Conservation (phyloP, 1,140 invertebrate species). For the Chironomus tepperi region DNA sequence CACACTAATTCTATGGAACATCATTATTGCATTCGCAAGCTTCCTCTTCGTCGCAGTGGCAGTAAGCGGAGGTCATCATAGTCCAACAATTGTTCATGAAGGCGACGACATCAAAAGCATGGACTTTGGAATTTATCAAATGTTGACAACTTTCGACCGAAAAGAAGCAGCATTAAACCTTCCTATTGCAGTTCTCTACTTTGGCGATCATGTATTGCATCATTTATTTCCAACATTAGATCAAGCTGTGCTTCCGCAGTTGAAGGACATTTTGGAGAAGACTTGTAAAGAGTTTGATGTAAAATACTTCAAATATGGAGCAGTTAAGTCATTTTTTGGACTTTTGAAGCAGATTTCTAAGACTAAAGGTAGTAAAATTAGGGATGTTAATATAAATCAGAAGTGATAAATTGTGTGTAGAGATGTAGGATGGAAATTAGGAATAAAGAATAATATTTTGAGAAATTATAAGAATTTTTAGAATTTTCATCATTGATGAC, state of each 20-base stretch:
- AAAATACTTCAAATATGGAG: slow-evolving; percentile 30
- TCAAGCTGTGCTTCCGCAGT: slow-evolving; percentile 56
- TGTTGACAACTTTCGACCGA: neutral
- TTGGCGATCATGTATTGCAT: slow-evolving; percentile 54
- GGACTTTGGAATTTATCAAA: slow-evolving; percentile 25
- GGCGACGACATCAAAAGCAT: slow-evolving; percentile 49
- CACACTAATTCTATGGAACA: neutral
- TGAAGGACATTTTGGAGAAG: slow-evolving; percentile 55
- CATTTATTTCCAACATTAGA: slow-evolving; percentile 76
- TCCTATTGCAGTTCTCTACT: slow-evolving; percentile 25
- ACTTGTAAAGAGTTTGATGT: slow-evolving; percentile 61
- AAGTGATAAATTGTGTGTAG: too few relatives aligned
- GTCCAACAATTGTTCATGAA: slow-evolving; percentile 69
- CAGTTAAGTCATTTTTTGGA: too few relatives aligned
- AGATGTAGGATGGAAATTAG: too few relatives aligned
- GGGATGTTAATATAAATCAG: too few relatives aligned
- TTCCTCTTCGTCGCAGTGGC: slow-evolving; percentile 56
- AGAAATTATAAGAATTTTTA: too few relatives aligned
- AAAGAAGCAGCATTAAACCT: neutral
- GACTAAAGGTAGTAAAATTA: too few relatives aligned
- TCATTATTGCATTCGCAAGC: slow-evolving; percentile 39
- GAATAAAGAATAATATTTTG: too few relatives aligned
- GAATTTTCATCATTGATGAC: too few relatives aligned
- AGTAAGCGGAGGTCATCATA: slow-evolving; percentile 71
- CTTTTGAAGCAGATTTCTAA: too few relatives aligned